A percentile compares a stretch with the other conserved stretches of the same genome.
Conservation (phyloP, 2,888 invertebrate species). For the Cynaeus angustus region DNA sequence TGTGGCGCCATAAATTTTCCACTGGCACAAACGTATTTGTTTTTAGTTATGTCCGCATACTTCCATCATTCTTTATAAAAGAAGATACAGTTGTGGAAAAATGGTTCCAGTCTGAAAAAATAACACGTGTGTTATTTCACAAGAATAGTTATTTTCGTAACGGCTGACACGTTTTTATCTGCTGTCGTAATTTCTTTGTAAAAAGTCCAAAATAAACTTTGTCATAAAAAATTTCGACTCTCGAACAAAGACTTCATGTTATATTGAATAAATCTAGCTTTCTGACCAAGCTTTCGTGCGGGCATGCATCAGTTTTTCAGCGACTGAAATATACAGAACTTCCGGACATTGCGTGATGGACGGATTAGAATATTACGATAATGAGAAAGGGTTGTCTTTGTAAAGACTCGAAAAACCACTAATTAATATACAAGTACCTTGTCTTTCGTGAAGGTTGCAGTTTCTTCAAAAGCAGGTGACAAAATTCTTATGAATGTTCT, state of each 20-base stretch:
- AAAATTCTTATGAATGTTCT: conserved; percentile 7
- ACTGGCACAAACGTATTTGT: conserved; percentile 20
- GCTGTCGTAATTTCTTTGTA: conserved; percentile 30
- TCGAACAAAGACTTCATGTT: conserved; percentile 34
- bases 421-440: conserved; percentile 16
- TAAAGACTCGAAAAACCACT: conserved; percentile 9
- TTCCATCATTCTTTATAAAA: too few species aligned
- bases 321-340: conserved; percentile 30
- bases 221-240: conserved; percentile 27
- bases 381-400: conserved; percentile 35
- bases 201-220: conserved; percentile 31
- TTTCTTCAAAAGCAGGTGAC: conserved; percentile 14
- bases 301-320: conserved; percentile 28
- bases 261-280: conserved; percentile 35
- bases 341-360: conserved; percentile 36
- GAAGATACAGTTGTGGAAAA: background rate
- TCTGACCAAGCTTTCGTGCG: conserved; percentile 26
- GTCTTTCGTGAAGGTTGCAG: conserved; percentile 13
- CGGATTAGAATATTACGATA: conserved; percentile 26
- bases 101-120: conserved; percentile 7
- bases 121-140: conserved; percentile 34
- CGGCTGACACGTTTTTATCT: conserved; percentile 33
- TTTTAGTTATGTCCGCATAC: conserved; percentile 11
- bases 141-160: conserved; percentile 32
- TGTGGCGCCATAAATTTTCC: conserved; percentile 28